Evolutionary conservation across 1,140 invertebrate species (phyloP).

Genomic region (Zelostemma sp.): DNA sequence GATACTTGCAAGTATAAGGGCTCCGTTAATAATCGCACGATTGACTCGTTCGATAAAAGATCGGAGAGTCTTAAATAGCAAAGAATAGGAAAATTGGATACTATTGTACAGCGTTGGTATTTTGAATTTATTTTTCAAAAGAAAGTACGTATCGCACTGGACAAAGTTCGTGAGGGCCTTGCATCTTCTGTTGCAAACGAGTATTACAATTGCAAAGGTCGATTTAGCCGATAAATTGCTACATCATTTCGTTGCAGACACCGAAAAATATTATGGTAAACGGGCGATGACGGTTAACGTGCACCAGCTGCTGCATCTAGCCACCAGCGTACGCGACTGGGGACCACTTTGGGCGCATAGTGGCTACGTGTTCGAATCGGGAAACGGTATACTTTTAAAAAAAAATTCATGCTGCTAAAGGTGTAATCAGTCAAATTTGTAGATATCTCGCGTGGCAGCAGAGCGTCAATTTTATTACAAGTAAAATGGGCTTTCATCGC

Average conservation of each 20-base stretch:
- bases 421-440: neutral
- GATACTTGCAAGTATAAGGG: too few relatives aligned
- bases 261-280: neutral
- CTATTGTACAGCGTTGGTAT: neutral
- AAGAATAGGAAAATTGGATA: neutral
- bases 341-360: neutral
- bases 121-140: neutral
- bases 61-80: neutral
- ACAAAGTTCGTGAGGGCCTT: neutral
- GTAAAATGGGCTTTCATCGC: neutral
- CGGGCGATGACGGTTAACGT: neutral
- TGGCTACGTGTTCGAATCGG: neutral
- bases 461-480: neutral
- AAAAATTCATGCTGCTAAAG: neutral
- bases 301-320: neutral
- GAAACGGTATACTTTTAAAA: neutral
- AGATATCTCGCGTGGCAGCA: neutral
- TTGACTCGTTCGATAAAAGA: neutral
- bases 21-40: too few relatives aligned
- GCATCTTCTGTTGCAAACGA: neutral
- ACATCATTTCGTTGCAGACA: neutral
- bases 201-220: too few relatives aligned
- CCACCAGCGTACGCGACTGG: neutral
- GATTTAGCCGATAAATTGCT: neutral
- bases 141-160: neutral